Conservation (phyloP, 2,797 vertebrate genomes). For the Falco columbarius region DNA sequence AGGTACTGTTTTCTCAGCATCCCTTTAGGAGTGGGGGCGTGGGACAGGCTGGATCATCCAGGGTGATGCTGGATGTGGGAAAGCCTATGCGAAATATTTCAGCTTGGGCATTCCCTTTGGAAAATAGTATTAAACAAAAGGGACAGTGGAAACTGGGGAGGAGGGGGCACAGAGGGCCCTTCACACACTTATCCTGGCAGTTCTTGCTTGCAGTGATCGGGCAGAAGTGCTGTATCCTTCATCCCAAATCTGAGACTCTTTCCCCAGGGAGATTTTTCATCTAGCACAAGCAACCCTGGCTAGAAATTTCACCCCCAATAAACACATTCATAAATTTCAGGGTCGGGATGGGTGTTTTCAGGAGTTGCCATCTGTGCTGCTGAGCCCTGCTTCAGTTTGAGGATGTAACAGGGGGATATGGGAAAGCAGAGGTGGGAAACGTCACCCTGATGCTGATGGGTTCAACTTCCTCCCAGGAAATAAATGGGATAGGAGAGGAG, state of each 20-base stretch:
- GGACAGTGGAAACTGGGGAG: neutral
- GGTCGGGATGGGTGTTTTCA: neutral
- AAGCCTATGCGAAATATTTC: neutral
- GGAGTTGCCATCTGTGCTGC: neutral
- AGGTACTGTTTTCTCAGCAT: neutral
- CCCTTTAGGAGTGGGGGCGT: neutral
- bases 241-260: neutral
- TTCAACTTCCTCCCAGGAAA: neutral
- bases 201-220: fast-evolving
- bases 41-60: neutral
- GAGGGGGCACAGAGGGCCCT: neutral
- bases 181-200: fast-evolving
- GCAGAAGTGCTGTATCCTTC: neutral
- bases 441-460: neutral
- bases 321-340: neutral
- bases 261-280: neutral
- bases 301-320: neutral
- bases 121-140: neutral
- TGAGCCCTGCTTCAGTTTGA: neutral
- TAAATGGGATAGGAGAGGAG: neutral
- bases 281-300: neutral
- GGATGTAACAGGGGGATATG: neutral
- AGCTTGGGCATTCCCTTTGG: neutral
- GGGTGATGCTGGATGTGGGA: too few species aligned
- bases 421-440: neutral